These are phyloP conservation scores for Chydorus sphaericus DNA, from an alignment of 2,888 invertebrate genomes.

Conservation along the genomic window DNA sequence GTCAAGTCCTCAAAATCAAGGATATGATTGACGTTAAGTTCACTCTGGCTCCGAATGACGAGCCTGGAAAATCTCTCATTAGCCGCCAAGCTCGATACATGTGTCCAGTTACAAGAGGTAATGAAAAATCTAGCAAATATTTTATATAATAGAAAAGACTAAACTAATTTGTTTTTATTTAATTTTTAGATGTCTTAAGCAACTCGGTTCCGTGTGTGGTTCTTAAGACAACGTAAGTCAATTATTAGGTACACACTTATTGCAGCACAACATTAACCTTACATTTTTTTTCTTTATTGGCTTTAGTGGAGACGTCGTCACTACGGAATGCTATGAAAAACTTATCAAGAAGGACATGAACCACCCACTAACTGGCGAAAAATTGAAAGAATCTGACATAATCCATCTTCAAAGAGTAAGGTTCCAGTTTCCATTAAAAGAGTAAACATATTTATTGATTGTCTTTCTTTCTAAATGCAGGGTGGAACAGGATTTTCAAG, in stretches of 20 bases:
- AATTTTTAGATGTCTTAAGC: constrained; percentile 56
- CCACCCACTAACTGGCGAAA: constrained; percentile 78
- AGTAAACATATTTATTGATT: background rate
- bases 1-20: constrained; percentile 71
- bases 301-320: constrained; percentile 82
- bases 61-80: constrained; percentile 50
- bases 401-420: constrained; percentile 72
- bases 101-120: constrained; percentile 80
- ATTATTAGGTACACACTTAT: background rate
- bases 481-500: constrained; percentile 90
- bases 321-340: constrained; percentile 90
- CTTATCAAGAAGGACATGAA: constrained; percentile 92
- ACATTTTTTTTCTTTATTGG: constrained; percentile 21
- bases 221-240: constrained; percentile 63
- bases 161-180: background rate
- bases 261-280: background rate
- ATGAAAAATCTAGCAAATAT: too few relatives aligned
- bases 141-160: too few relatives aligned
- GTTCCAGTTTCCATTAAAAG: background rate
- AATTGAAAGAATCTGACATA: constrained; percentile 76
- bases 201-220: constrained; percentile 92
- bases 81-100: constrained; percentile 84
- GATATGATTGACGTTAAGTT: constrained; percentile 88
- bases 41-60: constrained; percentile 59
- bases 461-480: constrained; percentile 33